Percentiles rank a stretch among this genome's conserved stretches.
Evolutionary conservation across 2,888 invertebrate species (phyloP).

Genomic region (Clostera curtula): DNA sequence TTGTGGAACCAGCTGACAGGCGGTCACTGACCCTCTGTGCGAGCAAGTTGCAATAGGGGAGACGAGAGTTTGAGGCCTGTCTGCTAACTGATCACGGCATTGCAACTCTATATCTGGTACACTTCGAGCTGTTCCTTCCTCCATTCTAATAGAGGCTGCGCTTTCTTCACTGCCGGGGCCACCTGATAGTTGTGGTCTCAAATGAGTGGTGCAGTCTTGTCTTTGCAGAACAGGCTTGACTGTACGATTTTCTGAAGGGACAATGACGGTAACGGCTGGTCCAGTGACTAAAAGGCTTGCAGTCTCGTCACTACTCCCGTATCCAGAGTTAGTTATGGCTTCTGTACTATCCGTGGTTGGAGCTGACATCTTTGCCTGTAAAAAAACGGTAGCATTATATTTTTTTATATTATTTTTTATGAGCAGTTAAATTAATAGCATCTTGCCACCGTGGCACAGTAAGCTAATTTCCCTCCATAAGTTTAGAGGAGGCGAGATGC

Average conservation of each 20-base stretch:
- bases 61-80: slow-evolving; percentile 70
- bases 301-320: slow-evolving; percentile 88
- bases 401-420: no score
- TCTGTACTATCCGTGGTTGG: slow-evolving; percentile 72
- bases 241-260: slow-evolving; percentile 64
- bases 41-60: slow-evolving; percentile 75
- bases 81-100: slow-evolving; percentile 75
- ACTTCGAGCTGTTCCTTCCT: slow-evolving; percentile 82
- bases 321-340: slow-evolving; percentile 77
- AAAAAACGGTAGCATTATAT: slow-evolving; percentile 37
- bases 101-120: slow-evolving; percentile 89
- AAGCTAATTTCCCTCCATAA: no score
- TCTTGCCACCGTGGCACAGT: no score
- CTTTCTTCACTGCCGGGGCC: slow-evolving; percentile 86
- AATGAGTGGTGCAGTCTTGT: slow-evolving; percentile 89
- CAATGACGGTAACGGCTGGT: slow-evolving; percentile 71
- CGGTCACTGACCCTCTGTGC: slow-evolving; percentile 78
- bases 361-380: slow-evolving; percentile 61
- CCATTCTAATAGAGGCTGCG: slow-evolving; percentile 75
- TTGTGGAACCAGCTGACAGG: slow-evolving; percentile 80
- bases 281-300: slow-evolving; percentile 84
- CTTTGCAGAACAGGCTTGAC: slow-evolving; percentile 88
- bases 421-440: background rate
- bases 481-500: no score
- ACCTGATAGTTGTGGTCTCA: slow-evolving; percentile 81